phyloP scores from a whole-genome alignment of 1,140 invertebrate species.

The Pseudomyrmex cubaensis region DNA sequence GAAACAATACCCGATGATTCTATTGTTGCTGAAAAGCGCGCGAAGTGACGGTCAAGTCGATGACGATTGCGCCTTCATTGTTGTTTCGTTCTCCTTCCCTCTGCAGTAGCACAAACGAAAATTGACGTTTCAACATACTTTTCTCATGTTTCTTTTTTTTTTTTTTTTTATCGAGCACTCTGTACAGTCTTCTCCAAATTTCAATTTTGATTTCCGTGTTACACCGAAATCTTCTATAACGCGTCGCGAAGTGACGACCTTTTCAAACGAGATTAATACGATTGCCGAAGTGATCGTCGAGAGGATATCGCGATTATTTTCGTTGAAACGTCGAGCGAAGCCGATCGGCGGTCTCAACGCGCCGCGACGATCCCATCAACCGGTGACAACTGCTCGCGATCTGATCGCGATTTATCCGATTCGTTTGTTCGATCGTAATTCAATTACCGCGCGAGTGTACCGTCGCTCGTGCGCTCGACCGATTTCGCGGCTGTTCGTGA shows the following conservation, averaged over 20 bases:
- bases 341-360: too few species aligned
- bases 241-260: not conserved
- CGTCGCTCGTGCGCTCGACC: not conserved
- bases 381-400: too few species aligned
- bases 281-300: too few species aligned
- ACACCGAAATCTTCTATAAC: not conserved
- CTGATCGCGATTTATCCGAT: not conserved
- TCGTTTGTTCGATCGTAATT: not conserved
- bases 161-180: not conserved
- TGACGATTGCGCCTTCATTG: not conserved
- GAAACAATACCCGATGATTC: not conserved
- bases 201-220: not conserved
- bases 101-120: not conserved
- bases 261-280: too few species aligned
- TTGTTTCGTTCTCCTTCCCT: not conserved
- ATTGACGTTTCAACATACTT: not conserved
- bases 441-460: not conserved
- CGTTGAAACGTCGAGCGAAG: too few species aligned
- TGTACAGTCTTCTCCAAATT: not conserved
- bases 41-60: too few species aligned
- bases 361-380: too few species aligned
- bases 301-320: too few species aligned
- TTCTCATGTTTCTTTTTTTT: too few species aligned
- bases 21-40: not conserved
- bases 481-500: conserved; percentile 75